A percentile compares a stretch with the other conserved stretches of the same genome.
Conservation (phyloP, 2,888 invertebrate species). For the Pteria penguin region DNA sequence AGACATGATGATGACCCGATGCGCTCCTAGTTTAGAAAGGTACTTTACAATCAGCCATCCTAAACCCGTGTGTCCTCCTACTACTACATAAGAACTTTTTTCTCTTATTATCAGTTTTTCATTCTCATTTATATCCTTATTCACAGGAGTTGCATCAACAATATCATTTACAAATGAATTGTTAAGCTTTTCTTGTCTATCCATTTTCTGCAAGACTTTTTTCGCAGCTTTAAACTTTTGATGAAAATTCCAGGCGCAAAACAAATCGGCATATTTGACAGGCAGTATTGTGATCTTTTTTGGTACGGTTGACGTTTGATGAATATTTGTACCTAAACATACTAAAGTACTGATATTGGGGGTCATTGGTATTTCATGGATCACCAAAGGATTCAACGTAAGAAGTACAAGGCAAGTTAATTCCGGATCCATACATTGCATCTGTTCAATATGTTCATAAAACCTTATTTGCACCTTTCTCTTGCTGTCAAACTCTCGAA, state of each 20-base stretch:
- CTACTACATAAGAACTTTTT: constrained; percentile 58
- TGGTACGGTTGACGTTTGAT: neutral
- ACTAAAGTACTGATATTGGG: neutral
- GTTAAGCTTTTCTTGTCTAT: neutral
- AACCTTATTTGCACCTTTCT: neutral
- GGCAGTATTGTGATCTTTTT: neutral
- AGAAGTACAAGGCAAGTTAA: neutral
- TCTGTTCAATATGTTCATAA: neutral
- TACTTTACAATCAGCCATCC: constrained; percentile 64
- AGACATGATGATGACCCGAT: constrained; percentile 56
- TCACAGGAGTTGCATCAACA: neutral
- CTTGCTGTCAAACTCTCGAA: neutral
- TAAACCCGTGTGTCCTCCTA: constrained; percentile 68
- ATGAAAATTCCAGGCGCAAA: neutral
- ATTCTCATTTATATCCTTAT: neutral
- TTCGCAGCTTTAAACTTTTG: neutral
- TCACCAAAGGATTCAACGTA: neutral
- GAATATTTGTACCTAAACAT: neutral
- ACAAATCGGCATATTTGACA: neutral
- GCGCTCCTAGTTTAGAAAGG: constrained; percentile 57
- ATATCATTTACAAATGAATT: neutral
- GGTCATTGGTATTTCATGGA: neutral
- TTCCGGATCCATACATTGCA: neutral
- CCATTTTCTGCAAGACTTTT: neutral
- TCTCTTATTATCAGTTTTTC: constrained; percentile 43